Evolutionary conservation across 2,113 vertebrate species (phyloP).

Genomic region (Nannospalax galili): DNA sequence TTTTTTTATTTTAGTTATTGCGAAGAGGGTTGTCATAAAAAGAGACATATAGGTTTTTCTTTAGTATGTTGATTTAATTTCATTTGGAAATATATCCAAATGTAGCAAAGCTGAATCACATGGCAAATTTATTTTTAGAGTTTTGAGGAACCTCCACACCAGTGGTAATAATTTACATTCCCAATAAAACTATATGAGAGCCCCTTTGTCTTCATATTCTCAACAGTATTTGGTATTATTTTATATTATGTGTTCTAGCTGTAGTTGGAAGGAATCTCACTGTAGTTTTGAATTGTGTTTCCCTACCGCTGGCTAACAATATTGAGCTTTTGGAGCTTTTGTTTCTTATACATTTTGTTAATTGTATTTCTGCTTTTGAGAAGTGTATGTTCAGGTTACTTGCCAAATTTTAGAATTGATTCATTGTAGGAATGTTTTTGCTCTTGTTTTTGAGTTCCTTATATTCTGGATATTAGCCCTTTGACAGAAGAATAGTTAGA

Average conservation of each 20-base stretch:
- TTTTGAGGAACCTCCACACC: neutral
- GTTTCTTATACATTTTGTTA: neutral
- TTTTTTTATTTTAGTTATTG: neutral
- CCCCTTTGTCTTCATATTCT: neutral
- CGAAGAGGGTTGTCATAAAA: neutral
- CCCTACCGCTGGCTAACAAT: neutral
- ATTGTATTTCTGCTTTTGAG: too few species aligned
- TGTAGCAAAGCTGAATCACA: neutral
- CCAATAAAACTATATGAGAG: neutral
- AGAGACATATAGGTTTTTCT: neutral
- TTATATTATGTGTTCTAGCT: neutral
- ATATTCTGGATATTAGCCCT: neutral
- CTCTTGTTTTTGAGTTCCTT: neutral
- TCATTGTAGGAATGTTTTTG: neutral
- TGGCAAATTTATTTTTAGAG: neutral
- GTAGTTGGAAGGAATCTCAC: neutral
- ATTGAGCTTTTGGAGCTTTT: neutral
- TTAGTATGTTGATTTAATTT: neutral
- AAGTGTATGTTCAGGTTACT: neutral
- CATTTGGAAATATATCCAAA: too few species aligned
- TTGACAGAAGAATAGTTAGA: neutral
- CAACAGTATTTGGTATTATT: neutral
- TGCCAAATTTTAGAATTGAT: neutral
- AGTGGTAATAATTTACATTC: neutral
- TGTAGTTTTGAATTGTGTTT: neutral